Evolutionary conservation across 2,797 vertebrate genomes (phyloP).

Genomic region (Macroramphosus scolopax): DNA sequence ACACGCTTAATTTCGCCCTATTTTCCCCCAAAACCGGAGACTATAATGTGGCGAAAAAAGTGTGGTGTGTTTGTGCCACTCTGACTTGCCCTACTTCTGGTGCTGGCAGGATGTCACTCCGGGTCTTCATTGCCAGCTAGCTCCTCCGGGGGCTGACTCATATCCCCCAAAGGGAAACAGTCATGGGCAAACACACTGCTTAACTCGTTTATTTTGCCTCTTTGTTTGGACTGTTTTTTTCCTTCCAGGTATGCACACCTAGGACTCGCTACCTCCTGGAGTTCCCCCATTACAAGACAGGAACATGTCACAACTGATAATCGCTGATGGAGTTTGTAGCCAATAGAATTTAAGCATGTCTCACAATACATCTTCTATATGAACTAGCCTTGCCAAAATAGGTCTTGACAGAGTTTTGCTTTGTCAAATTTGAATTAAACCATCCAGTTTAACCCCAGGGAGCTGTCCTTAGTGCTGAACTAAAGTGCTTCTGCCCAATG

Average conservation of each 20-base stretch:
- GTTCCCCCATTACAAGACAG: too few relatives aligned
- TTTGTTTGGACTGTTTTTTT: too few relatives aligned
- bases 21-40: conserved; percentile 37
- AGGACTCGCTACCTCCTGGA: too few relatives aligned
- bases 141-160: neutral
- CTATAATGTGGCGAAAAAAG: conserved; percentile 41
- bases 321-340: neutral
- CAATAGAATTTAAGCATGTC: too few relatives aligned
- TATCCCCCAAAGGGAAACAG: too few relatives aligned
- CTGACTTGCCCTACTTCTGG: conserved; percentile 17
- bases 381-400: neutral
- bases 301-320: neutral
- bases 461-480: conserved; percentile 71
- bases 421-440: conserved; percentile 31
- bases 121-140: neutral
- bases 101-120: conserved; percentile 6
- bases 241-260: too few relatives aligned
- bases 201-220: too few relatives aligned
- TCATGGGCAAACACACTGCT: too few relatives aligned
- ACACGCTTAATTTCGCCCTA: conserved; percentile 53
- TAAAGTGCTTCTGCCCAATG: neutral
- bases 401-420: conserved; percentile 14
- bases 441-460: conserved; percentile 23
- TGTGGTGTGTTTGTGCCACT: conserved; percentile 24
- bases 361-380: neutral